Percentiles rank a stretch among this genome's conserved stretches.
Conservation (phyloP, 2,888 invertebrate genomes). For the Orthonevra nobilis region DNA sequence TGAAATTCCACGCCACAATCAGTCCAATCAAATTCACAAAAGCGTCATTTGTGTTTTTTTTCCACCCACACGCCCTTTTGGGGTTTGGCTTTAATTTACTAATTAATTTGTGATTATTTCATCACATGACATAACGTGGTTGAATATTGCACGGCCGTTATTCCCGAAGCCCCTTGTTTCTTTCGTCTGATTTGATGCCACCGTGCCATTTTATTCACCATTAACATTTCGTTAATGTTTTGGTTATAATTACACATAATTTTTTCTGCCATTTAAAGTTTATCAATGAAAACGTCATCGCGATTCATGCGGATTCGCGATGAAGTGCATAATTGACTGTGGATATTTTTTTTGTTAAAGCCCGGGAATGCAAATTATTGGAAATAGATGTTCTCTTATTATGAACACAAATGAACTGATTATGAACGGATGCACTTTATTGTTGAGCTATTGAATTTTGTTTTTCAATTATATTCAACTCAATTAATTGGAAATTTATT, state of each 20-base stretch:
- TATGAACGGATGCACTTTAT: not conserved
- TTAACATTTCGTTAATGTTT: slow-evolving; percentile 21
- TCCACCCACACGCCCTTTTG: not conserved
- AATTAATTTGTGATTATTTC: slow-evolving; percentile 47
- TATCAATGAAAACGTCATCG: slow-evolving; percentile 14
- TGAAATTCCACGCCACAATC: too few species aligned
- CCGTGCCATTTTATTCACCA: not conserved
- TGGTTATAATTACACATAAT: slow-evolving; percentile 3
- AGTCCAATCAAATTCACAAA: too few species aligned
- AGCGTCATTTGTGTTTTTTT: not conserved
- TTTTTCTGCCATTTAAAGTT: not conserved
- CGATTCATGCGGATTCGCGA: slow-evolving; percentile 1
- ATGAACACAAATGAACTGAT: slow-evolving; percentile 29
- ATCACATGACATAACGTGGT: slow-evolving; percentile 33
- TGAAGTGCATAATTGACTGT: slow-evolving; percentile 50
- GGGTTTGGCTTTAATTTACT: slow-evolving; percentile 19
- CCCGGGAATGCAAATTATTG: slow-evolving; percentile 19
- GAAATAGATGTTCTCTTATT: slow-evolving; percentile 23
- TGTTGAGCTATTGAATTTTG: not conserved
- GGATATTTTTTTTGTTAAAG: too few species aligned
- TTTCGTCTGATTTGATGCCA: slow-evolving; percentile 24
- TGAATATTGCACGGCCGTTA: slow-evolving; percentile 18
- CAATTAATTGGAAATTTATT: slow-evolving; percentile 42
- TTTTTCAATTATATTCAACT: slow-evolving; percentile 36
- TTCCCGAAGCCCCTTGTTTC: slow-evolving; percentile 16